Base-by-base conservation (phyloP, 2,113 vertebrate genomes). In the Craseonycteris thonglongyai region DNA sequence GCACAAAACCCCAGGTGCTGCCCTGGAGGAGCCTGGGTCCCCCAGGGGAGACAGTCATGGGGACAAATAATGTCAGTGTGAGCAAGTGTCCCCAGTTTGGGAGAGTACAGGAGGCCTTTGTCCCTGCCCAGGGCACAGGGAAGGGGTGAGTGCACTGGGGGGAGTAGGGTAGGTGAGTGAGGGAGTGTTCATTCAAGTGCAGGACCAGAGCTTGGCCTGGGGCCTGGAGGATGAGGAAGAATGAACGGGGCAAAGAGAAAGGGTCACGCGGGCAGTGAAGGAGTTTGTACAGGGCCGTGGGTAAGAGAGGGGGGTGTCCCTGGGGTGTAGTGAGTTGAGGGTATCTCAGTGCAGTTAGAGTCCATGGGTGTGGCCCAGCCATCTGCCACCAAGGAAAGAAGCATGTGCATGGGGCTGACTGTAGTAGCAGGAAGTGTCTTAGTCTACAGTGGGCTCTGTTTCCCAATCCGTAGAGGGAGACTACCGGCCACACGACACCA, bases 21-120 rank as follows among this genome's bases (percentile, higher is more conserved):
- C 28, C 71, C 93, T 28, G 66, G 28, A 65, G 45, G 54, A 84
- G 45, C 11, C 16, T 0, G 30, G 47, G 8, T 51, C 61, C 21
- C 2, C 30, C 9, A 9, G 35, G 68, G 75, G 15, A 59, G 54
- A 40, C 0, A 7, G n/a, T 26, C 1, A 0, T 28, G 30, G 85
- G 42, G 35, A 69, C 63, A 75, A 68, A 59, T 38, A 4, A 19
- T 21, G 15, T 79, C 22, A 30, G 21, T 2, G 8, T 83, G n/a
- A n/a, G 12, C 45, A 33, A 38, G 58, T 59, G 30, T 40, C 65
- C 59, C 78, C 24, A 11, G 69, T 47, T 74, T 58, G 3, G 45
- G 74, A 28, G 59, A 65, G 7, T 30, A 22, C 63, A 74, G 30
- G 49, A 38, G 93, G 33, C 26, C 54, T 56, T 4, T 0, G 6